Base-by-base conservation (phyloP, 2,113 vertebrate genomes). In the Anas platyrhynchos region DNA sequence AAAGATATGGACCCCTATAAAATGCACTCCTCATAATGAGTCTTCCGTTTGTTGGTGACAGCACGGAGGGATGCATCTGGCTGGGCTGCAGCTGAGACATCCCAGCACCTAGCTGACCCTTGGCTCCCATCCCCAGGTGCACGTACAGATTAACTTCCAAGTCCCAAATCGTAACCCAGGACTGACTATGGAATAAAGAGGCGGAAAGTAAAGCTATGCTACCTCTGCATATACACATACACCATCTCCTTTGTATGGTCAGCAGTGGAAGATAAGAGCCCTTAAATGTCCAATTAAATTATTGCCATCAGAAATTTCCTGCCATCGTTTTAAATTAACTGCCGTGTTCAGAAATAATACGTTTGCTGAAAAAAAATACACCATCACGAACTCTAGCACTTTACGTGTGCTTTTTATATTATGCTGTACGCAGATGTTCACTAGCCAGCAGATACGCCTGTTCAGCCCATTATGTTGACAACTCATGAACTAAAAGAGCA, bases 21-120 rank as follows among this genome's bases (percentile, higher is more conserved):
- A 58, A 27, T 50, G 48, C 3, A 2, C 5, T 18, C 17, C 52
- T 31, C 2, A 0, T 9, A 46, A n/a, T 1, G 2, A 32, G 41
- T 16, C 43, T 11, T 38, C 43, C 41, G 46, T 56, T 23, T 34
- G 12, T 2, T 65, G 71, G 25, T 38, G 27, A 38, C 13, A 34
- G 50, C 2, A 7, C 1, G 1, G 2, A 20, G 27, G 46, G 58
- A 16, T 32, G 25, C 27, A 9, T 4, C 15, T 26, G 52, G 22
- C 16, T 25, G 50, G 23, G 14, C 18, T 21, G 67, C 48, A 16
- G 41, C 0, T 18, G 16, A 48, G 62, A 32, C n/a, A 38, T 4
- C 43, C 18, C 66, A 29, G 83, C 26, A 54, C 29, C 48, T 4
- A 11, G 12, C 61, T 55, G 50, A 36, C 26, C 52, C 63, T 13